Evolutionary conservation across 2,113 vertebrate species (phyloP), one percentile per base, ranked within the genome.

Genomic region (Neogobius melanostomus): DNA sequence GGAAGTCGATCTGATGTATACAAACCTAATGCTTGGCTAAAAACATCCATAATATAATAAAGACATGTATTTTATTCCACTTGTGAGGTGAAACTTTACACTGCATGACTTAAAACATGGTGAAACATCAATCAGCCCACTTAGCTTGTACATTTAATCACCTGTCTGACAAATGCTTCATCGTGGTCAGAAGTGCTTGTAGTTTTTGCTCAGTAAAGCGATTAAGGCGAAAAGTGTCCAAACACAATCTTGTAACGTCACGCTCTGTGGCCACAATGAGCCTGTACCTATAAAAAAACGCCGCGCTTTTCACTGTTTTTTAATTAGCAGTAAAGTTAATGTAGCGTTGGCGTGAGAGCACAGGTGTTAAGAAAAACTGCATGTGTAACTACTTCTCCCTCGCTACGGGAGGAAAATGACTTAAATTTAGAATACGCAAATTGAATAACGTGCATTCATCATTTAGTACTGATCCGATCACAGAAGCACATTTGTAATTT

Each of bases 311-410:
- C 36, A 60, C 57, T 36, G 54, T 1, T 43, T 47, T 63, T 63
- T 47, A 47, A 63, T 63, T 47, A 63, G 43, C 61, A 45, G 15
- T 69, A 9, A 71, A 79, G 72, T 64, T 63, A 66, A 70, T 70
- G 62, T 48, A 61, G 62, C 12, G 11, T 50, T 51, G 14, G 44
- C 64, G 64, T 57, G 62, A 51, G 11, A 56, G 44, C 66, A 21
- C 11, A 61, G 51, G 49, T 56, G 49, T 15, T 36, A 3, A 53
- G 45, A 12, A 12, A 11, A 15, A 49, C 3, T 66, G 57, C 21
- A 15, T 60, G 21, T 60, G 57, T 28, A 36, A 36, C 28, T 62
- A 14, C 57, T 43, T 7, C 36, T 60, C 57, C 36, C 9, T 60
- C 57, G 43, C 15, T 8, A 3, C 7, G 28, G 43, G 36, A 4